Conservation (phyloP, 2,888 invertebrate genomes). For the Chrysolina americana region DNA sequence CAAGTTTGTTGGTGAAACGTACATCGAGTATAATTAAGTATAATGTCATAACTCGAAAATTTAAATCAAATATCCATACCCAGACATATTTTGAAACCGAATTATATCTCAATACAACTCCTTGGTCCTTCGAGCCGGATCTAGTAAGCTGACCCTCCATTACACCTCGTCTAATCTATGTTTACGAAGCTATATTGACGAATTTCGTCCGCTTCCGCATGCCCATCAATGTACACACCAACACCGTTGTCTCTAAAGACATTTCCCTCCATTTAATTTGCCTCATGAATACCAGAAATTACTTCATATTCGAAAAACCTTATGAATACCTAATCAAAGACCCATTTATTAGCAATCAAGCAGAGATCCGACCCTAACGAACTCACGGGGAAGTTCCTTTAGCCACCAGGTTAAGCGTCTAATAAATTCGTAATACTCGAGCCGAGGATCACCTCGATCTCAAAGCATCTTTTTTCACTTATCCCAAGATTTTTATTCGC, state of each 20-base stretch:
- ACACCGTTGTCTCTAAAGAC: background rate
- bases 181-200: no score
- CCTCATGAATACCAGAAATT: background rate
- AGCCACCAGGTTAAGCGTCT: constrained; percentile 43
- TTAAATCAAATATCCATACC: no score
- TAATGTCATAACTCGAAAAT: no score
- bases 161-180: no score
- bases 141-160: no score
- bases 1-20: no score
- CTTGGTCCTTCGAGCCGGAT: no score
- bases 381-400: constrained; percentile 34
- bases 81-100: no score
- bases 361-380: constrained; percentile 31
- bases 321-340: constrained; percentile 40
- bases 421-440: constrained; percentile 47
- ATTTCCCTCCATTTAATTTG: background rate
- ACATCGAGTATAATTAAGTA: no score
- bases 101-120: no score
- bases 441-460: constrained; percentile 37
- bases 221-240: background rate
- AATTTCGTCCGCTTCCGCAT: background rate
- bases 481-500: constrained; percentile 48
- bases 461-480: constrained; percentile 50
- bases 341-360: constrained; percentile 22
- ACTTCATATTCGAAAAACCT: background rate